Conservation (phyloP, 2,888 invertebrate genomes). For the Lasioglossum pauxillum region DNA sequence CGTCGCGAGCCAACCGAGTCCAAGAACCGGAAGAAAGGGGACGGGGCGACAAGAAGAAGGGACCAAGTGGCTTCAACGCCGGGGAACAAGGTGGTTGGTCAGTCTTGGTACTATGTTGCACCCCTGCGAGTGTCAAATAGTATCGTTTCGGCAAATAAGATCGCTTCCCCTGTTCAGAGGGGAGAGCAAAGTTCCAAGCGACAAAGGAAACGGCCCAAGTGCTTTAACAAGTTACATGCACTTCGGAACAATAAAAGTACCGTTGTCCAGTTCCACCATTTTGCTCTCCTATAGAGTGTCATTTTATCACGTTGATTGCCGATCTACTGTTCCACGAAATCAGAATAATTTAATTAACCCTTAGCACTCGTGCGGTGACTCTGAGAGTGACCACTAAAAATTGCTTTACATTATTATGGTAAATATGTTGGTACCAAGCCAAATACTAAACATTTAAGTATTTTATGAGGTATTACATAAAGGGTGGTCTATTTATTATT, state of each 20-base stretch:
- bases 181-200: background rate
- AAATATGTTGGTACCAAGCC: too few relatives aligned
- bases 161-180: slow-evolving; percentile 19
- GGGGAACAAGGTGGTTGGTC: slow-evolving; percentile 1
- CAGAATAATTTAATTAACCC: background rate
- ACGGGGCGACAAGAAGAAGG: background rate
- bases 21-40: background rate
- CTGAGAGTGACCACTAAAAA: too few relatives aligned
- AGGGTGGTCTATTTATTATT: too few relatives aligned
- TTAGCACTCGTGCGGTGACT: too few relatives aligned
- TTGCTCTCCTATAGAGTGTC: background rate
- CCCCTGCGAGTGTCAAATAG: slow-evolving; percentile 25
- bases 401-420: too few relatives aligned
- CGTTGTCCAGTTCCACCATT: background rate
- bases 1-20: slow-evolving; percentile 23
- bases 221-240: background rate
- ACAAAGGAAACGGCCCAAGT: background rate
- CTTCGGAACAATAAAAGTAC: background rate
- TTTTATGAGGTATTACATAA: too few relatives aligned
- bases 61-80: slow-evolving; percentile 22
- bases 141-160: slow-evolving; percentile 51
- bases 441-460: too few relatives aligned
- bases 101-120: slow-evolving; percentile 26
- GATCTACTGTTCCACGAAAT: background rate
- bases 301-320: background rate